Conservation (phyloP, 2,888 invertebrate genomes). For the Calliscelio sp. region DNA sequence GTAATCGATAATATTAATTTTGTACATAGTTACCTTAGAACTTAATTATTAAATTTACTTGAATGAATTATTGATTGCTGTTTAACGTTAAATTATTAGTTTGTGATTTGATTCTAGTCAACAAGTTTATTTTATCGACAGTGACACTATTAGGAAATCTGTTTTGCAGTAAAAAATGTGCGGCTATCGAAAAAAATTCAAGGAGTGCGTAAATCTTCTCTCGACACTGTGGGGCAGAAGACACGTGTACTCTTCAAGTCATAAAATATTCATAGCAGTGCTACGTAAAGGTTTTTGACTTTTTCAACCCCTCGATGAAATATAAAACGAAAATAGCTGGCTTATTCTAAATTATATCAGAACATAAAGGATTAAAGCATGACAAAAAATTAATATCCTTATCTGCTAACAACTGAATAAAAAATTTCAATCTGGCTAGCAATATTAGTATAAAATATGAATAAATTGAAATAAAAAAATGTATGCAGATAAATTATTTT, state of each 20-base stretch:
- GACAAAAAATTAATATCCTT: not conserved
- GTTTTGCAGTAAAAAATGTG: conserved; percentile 16
- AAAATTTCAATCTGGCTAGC: conserved; percentile 7
- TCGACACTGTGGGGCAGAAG: conserved; percentile 16
- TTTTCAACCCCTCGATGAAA: conserved; percentile 14
- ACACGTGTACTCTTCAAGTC: conserved; percentile 35
- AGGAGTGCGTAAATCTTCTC: conserved; percentile 31
- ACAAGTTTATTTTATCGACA: conserved; percentile 19
- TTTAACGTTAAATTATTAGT: conserved; percentile 5
- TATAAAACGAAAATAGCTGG: conserved; percentile 5
- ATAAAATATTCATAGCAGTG: conserved; percentile 46
- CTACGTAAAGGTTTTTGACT: conserved; percentile 35
- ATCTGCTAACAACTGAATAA: not conserved
- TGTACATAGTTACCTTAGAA: no score
- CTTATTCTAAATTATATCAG: not conserved
- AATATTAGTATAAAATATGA: not conserved
- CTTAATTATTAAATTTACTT: no score
- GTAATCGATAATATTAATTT: no score
- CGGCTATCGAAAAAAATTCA: conserved; percentile 7
- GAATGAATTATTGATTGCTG: not conserved
- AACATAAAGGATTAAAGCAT: not conserved
- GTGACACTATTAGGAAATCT: conserved; percentile 12
- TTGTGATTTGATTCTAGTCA: not conserved
- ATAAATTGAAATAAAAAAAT: conserved; percentile 1
- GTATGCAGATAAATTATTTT: no score